phyloP scores from a whole-genome alignment of 2,113 vertebrate species.

The Nipponia nippon region DNA sequence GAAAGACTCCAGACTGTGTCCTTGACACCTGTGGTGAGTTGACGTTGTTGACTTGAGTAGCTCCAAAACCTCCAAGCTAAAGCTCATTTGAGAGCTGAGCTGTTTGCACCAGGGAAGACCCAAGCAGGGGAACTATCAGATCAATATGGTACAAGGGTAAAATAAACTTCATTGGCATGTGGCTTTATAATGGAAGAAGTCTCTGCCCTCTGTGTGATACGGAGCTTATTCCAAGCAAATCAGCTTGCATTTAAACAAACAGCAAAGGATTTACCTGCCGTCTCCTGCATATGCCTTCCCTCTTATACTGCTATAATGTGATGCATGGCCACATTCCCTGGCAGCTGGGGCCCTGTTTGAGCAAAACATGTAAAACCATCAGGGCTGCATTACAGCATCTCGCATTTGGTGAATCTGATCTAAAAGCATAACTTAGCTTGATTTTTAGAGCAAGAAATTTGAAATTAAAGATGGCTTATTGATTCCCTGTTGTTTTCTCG shows the following conservation, averaged over 20 bases:
- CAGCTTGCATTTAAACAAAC: neutral
- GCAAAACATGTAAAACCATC: neutral
- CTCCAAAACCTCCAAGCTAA: neutral
- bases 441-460: neutral
- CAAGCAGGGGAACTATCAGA: neutral
- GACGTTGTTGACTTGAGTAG: neutral
- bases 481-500: neutral
- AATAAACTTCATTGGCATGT: neutral
- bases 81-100: neutral
- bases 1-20: neutral
- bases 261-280: neutral
- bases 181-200: neutral
- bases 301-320: neutral
- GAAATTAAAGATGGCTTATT: neutral
- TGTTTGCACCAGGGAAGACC: neutral
- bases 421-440: neutral
- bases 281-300: neutral
- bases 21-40: neutral
- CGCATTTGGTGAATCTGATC: neutral
- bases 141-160: neutral
- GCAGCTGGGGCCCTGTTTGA: neutral
- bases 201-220: neutral
- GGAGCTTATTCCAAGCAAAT: neutral
- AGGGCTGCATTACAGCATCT: neutral
- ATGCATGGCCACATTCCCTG: neutral